Percentiles rank a stretch among this genome's conserved stretches.
These are phyloP conservation scores for Manis pentadactyla DNA, from an alignment of 2,797 vertebrate species.

Conservation along the genomic window DNA sequence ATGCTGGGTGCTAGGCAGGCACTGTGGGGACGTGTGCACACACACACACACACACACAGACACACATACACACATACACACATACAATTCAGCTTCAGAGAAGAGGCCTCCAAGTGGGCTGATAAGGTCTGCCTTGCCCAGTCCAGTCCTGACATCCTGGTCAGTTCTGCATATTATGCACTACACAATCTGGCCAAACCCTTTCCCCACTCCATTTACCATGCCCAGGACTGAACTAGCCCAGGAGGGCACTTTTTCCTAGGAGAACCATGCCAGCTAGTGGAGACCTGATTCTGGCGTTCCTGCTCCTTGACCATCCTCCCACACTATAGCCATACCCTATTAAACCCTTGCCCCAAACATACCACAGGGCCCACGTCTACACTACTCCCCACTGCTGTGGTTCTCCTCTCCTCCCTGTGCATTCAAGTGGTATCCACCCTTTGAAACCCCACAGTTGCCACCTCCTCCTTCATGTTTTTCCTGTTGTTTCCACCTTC, in stretches of 20 bases:
- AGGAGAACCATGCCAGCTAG: not conserved
- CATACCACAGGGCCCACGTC: not conserved
- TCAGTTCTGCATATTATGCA: not conserved
- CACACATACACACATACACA: too few relatives aligned
- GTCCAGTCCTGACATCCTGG: not conserved
- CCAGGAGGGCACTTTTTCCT: not conserved
- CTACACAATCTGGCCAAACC: not conserved
- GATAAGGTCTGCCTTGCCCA: not conserved
- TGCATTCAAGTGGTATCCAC: accelerated
- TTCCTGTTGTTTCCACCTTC: not conserved
- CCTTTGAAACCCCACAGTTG: not conserved
- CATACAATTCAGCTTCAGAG: constrained; percentile 87
- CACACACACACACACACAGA: not conserved
- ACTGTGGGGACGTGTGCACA: constrained; percentile 87
- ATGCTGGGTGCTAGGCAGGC: constrained; percentile 91
- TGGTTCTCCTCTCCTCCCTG: too few relatives aligned
- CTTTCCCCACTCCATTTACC: accelerated
- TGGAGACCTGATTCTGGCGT: not conserved
- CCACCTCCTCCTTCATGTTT: too few relatives aligned
- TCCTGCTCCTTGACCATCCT: not conserved
- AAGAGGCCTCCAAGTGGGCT: not conserved
- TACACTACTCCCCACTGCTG: accelerated
- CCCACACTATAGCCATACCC: not conserved
- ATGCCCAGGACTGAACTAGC: not conserved
- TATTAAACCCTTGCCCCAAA: not conserved